Base-by-base conservation (phyloP, 2,888 invertebrate species). In the Platycheirus albimanus region DNA sequence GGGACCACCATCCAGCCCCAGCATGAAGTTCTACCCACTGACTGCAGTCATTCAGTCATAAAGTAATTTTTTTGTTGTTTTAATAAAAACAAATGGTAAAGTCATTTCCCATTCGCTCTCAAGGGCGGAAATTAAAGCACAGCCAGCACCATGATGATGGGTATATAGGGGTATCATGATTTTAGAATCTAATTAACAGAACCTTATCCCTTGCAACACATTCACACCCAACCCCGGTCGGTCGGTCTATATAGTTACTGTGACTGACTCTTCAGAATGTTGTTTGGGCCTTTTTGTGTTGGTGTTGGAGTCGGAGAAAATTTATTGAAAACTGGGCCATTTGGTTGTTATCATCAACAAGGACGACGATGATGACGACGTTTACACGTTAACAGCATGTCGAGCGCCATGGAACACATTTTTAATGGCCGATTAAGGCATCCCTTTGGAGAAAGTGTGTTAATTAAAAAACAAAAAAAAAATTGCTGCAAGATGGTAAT, bases 101-200 rank as follows among this genome's bases (percentile, higher is more conserved):
- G 66, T 72, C 81, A 81, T 77, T 81, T 81, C 81, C 71, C 76
- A 41, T 66, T 70, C 38, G 64, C 80, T 51, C 58, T 51, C 47
- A 52, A 58, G 66, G 52, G 76, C 80, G 80, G 80, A 81, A 81
- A 64, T 64, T 64, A 64, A 64, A 64, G 64, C 49, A 49, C 49
- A 51, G 20, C 49, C 49, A 51, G 20, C 49, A 15, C 49, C 61
- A 43, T 41, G 45, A 36, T 52, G 72, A 70, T 70, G 58, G 47
- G n/a, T n/a, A n/a, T n/a, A n/a, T n/a, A n/a, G 49, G 58, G 56
- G 45, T 49, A 70, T 70, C 70, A 70, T 58, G 58, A 71, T 72
- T 72, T 72, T 63, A 77, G 72, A 77, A 83, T 72, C 81, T 83
- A 83, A 83, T 83, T 83, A 83, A 83, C 64, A 76, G 33, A 52